phyloP scores from a whole-genome alignment of 1,140 invertebrate species.

The Grapholita molesta region DNA sequence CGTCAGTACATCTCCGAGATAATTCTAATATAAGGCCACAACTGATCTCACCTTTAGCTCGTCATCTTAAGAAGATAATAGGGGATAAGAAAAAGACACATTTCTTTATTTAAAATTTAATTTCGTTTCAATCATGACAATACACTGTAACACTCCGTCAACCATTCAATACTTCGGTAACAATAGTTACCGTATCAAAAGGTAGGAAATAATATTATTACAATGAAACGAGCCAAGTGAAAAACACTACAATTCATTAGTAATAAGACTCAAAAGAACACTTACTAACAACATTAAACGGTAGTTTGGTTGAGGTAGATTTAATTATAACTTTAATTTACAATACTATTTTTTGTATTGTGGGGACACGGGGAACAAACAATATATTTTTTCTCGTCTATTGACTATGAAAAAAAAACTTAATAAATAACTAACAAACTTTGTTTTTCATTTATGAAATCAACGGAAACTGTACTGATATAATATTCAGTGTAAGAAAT shows the following conservation, averaged over 20 bases:
- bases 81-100: slow-evolving; percentile 26
- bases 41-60: too few relatives aligned
- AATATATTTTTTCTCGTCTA: neutral
- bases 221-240: slow-evolving; percentile 43
- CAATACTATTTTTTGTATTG: slow-evolving; percentile 48
- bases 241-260: slow-evolving; percentile 72
- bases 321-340: slow-evolving; percentile 50
- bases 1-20: too few relatives aligned
- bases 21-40: too few relatives aligned
- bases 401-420: neutral
- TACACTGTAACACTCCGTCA: slow-evolving; percentile 47
- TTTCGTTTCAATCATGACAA: slow-evolving; percentile 56
- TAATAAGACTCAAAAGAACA: slow-evolving; percentile 72
- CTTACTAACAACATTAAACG: slow-evolving; percentile 72
- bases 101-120: slow-evolving; percentile 60
- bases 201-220: slow-evolving; percentile 65
- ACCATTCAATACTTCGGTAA: slow-evolving; percentile 69
- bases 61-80: too few relatives aligned
- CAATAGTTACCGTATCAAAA: slow-evolving; percentile 76
- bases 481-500: too few relatives aligned
- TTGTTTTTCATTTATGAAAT: too few relatives aligned
- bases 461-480: too few relatives aligned
- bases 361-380: slow-evolving; percentile 35
- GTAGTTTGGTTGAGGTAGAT: slow-evolving; percentile 76
- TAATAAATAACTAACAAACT: too few relatives aligned